A percentile compares a stretch with the other conserved stretches of the same genome.
phyloP scores from a whole-genome alignment of 2,888 invertebrate species.

The Beris morrisii region DNA sequence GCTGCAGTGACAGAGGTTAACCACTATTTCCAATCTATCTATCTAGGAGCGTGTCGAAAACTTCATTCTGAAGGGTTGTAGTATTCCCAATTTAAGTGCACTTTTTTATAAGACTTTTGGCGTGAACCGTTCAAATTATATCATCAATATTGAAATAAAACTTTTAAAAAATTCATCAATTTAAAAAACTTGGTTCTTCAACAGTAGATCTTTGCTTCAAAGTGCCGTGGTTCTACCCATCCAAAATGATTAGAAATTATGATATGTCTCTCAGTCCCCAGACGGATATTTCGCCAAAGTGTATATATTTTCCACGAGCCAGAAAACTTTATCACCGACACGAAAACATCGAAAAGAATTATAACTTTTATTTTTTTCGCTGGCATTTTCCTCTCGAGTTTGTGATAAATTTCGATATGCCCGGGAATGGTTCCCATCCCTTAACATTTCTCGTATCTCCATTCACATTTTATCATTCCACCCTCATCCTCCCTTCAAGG shows the following conservation, averaged over 20 bases:
- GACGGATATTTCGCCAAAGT: conserved; percentile 15
- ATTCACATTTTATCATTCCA: no score
- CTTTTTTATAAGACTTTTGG: no score
- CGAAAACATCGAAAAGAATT: conserved; percentile 9
- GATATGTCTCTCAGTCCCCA: conserved; percentile 22
- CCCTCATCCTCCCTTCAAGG: no score
- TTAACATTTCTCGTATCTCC: no score
- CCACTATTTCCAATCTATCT: no score
- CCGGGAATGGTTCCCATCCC: no score
- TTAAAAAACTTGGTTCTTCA: not conserved
- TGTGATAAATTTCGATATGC: no score
- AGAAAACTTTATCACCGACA: conserved; percentile 10
- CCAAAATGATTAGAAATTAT: conserved; percentile 24
- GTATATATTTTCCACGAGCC: not conserved
- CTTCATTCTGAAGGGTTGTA: no score
- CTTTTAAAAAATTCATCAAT: conserved; percentile 21
- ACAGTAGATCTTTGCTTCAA: not conserved
- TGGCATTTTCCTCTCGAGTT: not conserved
- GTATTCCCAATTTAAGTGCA: no score
- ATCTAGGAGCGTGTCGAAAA: no score
- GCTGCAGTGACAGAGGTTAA: no score
- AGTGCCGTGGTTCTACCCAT: conserved; percentile 1
- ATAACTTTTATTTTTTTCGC: conserved; percentile 12
- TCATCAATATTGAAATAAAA: not conserved
- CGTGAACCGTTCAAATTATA: no score